Conservation (phyloP, 2,113 vertebrate genomes). For the Bungarus multicinctus region DNA sequence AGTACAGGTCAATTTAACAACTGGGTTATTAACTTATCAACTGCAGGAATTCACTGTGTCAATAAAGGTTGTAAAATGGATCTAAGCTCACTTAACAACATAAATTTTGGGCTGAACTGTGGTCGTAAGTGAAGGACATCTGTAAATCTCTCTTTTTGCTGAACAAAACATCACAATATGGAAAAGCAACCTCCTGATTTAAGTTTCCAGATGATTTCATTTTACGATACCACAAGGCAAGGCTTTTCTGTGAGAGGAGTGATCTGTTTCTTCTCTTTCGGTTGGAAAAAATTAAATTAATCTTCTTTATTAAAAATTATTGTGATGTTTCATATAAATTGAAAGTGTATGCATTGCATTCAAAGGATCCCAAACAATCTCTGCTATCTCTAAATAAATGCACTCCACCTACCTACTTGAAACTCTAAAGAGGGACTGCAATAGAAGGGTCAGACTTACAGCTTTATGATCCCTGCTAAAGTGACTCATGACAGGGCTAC, state of each 20-base stretch:
- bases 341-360: background rate
- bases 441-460: background rate
- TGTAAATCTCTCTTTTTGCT: background rate
- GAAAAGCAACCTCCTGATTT: background rate
- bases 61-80: background rate
- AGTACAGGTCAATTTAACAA: background rate
- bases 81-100: background rate
- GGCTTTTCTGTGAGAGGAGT: background rate
- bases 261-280: conserved; percentile 17
- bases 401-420: background rate
- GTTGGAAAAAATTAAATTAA: background rate
- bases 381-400: background rate
- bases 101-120: background rate
- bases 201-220: background rate
- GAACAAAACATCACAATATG: background rate
- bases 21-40: background rate
- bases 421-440: background rate
- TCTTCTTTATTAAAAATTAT: background rate
- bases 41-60: background rate
- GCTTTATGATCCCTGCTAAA: background rate
- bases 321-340: background rate
- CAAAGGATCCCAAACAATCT: background rate
- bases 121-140: background rate
- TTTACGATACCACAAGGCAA: background rate
- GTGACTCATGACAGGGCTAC: background rate